Conservation (phyloP, 2,797 vertebrate genomes). For the Galago senegalensis region DNA sequence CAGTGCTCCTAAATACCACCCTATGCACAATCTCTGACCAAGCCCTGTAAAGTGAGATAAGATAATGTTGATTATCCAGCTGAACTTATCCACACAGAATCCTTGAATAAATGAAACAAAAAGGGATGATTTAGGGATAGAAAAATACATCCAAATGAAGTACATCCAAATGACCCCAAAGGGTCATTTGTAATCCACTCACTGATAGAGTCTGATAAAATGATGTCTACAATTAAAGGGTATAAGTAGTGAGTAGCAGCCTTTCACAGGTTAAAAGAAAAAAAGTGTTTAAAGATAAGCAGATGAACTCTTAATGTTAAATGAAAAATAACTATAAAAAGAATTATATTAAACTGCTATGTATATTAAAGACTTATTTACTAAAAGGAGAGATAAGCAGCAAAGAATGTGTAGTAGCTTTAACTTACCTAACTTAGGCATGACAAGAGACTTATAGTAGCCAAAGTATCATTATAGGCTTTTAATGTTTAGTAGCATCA, state of each 20-base stretch:
- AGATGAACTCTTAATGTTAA: slow-evolving; percentile 49
- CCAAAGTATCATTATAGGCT: not conserved
- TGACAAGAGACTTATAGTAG: not conserved
- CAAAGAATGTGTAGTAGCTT: slow-evolving; percentile 11
- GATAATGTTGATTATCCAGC: not conserved
- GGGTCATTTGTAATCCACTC: not conserved
- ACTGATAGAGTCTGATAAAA: not conserved
- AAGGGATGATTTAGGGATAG: not conserved
- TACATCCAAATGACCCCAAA: not conserved
- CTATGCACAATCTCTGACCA: not conserved
- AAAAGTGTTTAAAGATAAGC: not conserved
- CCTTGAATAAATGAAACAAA: not conserved
- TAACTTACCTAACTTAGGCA: slow-evolving; percentile 6
- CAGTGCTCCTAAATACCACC: not conserved
- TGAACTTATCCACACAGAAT: slow-evolving; percentile 14
- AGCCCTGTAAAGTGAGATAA: not conserved
- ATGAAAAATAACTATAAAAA: slow-evolving; percentile 32
- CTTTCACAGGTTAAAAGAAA: slow-evolving; percentile 32
- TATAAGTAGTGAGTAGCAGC: not conserved
- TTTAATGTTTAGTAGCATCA: slow-evolving; percentile 52
- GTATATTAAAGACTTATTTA: slow-evolving; percentile 3
- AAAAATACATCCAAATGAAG: not conserved
- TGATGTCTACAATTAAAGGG: not conserved
- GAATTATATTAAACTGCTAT: not conserved
- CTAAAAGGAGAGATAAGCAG: slow-evolving; percentile 11